phyloP scores from a whole-genome alignment of 2,113 vertebrate species.

The Harpagus bidentatus region DNA sequence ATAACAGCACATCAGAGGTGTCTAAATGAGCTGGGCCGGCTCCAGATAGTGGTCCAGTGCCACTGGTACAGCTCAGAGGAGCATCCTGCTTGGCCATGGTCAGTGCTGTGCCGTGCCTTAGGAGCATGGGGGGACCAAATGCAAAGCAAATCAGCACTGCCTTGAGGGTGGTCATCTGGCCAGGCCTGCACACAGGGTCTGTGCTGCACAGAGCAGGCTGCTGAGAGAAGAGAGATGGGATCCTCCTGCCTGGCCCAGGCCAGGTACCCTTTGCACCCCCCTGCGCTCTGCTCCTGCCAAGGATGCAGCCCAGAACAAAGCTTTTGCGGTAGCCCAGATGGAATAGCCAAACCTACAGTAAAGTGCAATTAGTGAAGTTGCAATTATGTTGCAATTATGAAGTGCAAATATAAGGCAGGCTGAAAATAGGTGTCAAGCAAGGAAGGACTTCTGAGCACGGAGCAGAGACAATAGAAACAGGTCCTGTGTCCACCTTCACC shows the following conservation, averaged over 20 bases:
- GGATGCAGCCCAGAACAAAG: background rate
- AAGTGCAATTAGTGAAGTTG: background rate
- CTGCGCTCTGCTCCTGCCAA: rapidly evolving
- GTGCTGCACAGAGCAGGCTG: background rate
- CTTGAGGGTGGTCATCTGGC: background rate
- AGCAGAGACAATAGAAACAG: rapidly evolving
- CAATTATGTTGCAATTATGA: background rate
- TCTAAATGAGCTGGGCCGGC: background rate
- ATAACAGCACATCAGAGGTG: background rate
- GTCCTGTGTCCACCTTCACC: background rate
- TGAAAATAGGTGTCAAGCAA: background rate
- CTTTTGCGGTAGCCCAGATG: rapidly evolving
- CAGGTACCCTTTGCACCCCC: background rate
- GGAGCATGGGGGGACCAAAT: rapidly evolving
- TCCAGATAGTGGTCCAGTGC: background rate
- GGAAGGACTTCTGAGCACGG: background rate
- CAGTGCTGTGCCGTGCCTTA: rapidly evolving
- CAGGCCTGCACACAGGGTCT: rapidly evolving
- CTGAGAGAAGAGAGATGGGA: rapidly evolving
- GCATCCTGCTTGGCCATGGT: rapidly evolving
- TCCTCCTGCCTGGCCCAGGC: background rate
- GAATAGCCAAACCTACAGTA: rapidly evolving
- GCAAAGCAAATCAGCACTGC: rapidly evolving
- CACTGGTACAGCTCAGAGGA: background rate
- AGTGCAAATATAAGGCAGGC: rapidly evolving